Base-by-base conservation (phyloP, 1,140 invertebrate genomes). In the Drosophila quadrilineata region DNA sequence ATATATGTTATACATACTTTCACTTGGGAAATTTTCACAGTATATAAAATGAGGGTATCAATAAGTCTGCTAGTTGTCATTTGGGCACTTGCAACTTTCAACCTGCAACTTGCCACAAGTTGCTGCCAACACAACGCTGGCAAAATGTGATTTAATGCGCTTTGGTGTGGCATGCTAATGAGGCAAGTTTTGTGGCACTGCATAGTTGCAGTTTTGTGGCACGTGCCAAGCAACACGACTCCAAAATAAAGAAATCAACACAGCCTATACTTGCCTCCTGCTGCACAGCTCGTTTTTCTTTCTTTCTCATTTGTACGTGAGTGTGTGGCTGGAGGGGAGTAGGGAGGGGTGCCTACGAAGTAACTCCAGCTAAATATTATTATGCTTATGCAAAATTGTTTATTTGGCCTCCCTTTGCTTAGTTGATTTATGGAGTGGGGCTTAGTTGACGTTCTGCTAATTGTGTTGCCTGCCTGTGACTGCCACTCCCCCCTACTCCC, bases 141-240 rank as follows among this genome's bases (percentile, higher is more conserved):
- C 65, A 63, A 54, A 56, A 68, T 64, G 59, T 68, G 65, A 68
- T 68, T 68, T 68, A 68, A 68, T 68, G 58, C 58, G 58, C 43
- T 49, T 63, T 33, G 59, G 65, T 45, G 43, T 68, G 35, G 65
- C 65, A 68, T 68, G 65, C 59, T 68, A 64, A 68, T 68, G 65
- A 63, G 49, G 28, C 59, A 56, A 68, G 58, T 49, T n/a, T 63
- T 60, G 22, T 49, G 63, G 22, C 46, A 45, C 26, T 48, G 52
- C 17, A 24, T 22, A 28, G 62, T 35, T 52, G 46, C 58, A 49
- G 33, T 35, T 48, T 62, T 63, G 49, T 43, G 65, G 65, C 65
- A 68, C 65, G 58, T 67, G 64, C 57, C 57, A 5, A 38, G 29
- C 38, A 53, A 46, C 57, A 46, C 48, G 63, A 50, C 48, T 6